Base-by-base conservation (phyloP, 2,888 invertebrate species). In the Didymodactylos carnosus region DNA sequence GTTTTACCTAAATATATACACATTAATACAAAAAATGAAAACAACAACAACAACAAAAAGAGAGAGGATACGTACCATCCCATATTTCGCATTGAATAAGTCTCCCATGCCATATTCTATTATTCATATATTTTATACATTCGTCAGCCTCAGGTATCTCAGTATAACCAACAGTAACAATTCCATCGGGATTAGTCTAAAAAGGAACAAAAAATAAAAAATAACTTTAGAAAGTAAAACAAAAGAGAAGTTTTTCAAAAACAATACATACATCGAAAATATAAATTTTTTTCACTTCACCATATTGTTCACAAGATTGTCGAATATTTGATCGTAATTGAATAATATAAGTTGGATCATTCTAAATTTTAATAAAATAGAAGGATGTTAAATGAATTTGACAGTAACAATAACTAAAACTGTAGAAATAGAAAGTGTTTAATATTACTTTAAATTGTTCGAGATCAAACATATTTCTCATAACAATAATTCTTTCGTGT, bases 381-480 rank as follows among this genome's bases (percentile, higher is more conserved):
- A 43, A 49, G 11, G 41, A 43, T 35, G 39, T n/a, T 27, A 14
- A 25, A 62, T 10, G 35, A 27, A 5, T 69, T 69, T 23, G 25
- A 1, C n/a, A n/a, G n/a, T n/a, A n/a, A n/a, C n/a, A n/a, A n/a
- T n/a, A n/a, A n/a, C n/a, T n/a, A n/a, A n/a, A n/a, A n/a, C n/a
- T n/a, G n/a, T n/a, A n/a, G n/a, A n/a, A n/a, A n/a, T n/a, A n/a
- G n/a, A 69, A 43, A 27, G 16, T 41, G 27, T 4, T 29, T 35
- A 49, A n/a, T 77, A 78, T 77, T 75, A 83, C 85, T 77, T 93
- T 91, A 84, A 98, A 94, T 78, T 91, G 88, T 76, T 88, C 86
- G 0, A 92, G 90, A 76, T 89, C 88, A 83, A 98, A 99, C 73
- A 94, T 87, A 83, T 97, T 94, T 82, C 91, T 93, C 14, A 98